A percentile compares a stretch with the other conserved stretches of the same genome.
Evolutionary conservation across 2,113 vertebrate species (phyloP).

Genomic region (Pelvicachromis taeniatus): DNA sequence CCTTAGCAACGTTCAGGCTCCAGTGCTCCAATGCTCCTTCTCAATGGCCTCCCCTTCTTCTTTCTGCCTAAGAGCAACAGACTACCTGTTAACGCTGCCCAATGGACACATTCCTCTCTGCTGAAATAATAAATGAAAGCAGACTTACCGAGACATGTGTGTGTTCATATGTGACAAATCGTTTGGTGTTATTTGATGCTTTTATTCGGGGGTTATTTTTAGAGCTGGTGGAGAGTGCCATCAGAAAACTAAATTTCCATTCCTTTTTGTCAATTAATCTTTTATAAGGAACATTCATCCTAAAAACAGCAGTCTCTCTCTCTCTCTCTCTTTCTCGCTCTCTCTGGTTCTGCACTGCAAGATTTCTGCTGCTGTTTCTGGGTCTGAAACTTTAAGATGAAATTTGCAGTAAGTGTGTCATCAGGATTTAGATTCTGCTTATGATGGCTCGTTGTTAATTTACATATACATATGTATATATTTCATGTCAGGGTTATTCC

Average conservation of each 20-base stretch:
- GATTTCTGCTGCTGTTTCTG: not conserved
- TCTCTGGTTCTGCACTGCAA: not conserved
- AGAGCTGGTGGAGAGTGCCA: not conserved
- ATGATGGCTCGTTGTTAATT: not conserved
- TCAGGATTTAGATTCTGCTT: not conserved
- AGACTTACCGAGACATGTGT: not conserved
- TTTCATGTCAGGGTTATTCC: not conserved
- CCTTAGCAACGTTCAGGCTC: slow-evolving; percentile 53
- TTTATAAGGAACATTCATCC: slow-evolving; percentile 6
- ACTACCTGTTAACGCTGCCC: not conserved
- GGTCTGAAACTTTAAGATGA: not conserved
- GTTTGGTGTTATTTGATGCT: not conserved
- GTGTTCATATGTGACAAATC: not conserved
- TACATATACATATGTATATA: not conserved
- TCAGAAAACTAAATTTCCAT: not conserved
- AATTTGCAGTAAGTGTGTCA: slow-evolving; percentile 12
- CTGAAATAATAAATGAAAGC: slow-evolving; percentile 17
- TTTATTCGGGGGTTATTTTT: slow-evolving; percentile 17
- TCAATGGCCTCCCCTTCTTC: slow-evolving; percentile 3
- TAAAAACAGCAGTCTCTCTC: not conserved
- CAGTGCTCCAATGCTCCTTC: slow-evolving; percentile 19
- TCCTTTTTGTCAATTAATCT: slow-evolving; percentile 14
- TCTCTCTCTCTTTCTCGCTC: not conserved
- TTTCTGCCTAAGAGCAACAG: slow-evolving; percentile 1
- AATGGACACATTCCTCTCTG: slow-evolving; percentile 21